Evolutionary conservation across 2,888 invertebrate genomes (phyloP).

Genomic region (Acrobasis suavella): DNA sequence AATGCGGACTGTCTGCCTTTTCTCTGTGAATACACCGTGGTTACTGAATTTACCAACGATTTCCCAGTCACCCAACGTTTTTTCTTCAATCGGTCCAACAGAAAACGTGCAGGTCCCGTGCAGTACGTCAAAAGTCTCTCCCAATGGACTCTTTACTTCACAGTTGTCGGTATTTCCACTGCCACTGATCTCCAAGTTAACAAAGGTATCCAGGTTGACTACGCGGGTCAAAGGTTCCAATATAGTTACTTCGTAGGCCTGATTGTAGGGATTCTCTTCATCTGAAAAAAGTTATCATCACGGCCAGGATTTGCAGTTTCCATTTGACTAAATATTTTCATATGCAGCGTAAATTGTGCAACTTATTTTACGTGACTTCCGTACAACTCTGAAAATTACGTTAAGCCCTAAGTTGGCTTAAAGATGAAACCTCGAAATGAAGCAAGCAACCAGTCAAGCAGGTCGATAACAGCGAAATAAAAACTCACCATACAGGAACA

Average conservation of each 20-base stretch:
- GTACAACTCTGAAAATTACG: too few species aligned
- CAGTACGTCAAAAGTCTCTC: constrained; percentile 29
- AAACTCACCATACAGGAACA: constrained; percentile 49
- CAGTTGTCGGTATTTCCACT: constrained; percentile 40
- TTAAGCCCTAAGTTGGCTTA: too few species aligned
- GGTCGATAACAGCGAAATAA: neutral
- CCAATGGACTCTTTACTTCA: constrained; percentile 37
- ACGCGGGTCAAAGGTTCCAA: constrained; percentile 31
- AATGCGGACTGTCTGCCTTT: constrained; percentile 37
- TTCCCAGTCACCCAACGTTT: constrained; percentile 46
- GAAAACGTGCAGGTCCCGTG: constrained; percentile 36
- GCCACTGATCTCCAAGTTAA: constrained; percentile 34
- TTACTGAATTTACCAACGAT: constrained; percentile 49
- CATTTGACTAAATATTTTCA: too few species aligned
- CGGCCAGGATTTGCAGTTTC: too few species aligned
- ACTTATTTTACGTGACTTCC: too few species aligned
- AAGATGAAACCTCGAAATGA: too few species aligned
- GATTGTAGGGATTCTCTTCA: constrained; percentile 42
- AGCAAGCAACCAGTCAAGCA: too few species aligned
- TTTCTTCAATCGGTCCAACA: constrained; percentile 41
- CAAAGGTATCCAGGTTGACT: constrained; percentile 38
- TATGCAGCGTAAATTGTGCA: too few species aligned
- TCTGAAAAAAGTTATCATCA: constrained; percentile 37
- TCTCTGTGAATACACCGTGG: constrained; percentile 39
- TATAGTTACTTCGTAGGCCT: constrained; percentile 48